These are phyloP conservation scores for Siderastrea radians DNA, from an alignment of 92 coral and sea anemone species.

Conservation along the genomic window DNA sequence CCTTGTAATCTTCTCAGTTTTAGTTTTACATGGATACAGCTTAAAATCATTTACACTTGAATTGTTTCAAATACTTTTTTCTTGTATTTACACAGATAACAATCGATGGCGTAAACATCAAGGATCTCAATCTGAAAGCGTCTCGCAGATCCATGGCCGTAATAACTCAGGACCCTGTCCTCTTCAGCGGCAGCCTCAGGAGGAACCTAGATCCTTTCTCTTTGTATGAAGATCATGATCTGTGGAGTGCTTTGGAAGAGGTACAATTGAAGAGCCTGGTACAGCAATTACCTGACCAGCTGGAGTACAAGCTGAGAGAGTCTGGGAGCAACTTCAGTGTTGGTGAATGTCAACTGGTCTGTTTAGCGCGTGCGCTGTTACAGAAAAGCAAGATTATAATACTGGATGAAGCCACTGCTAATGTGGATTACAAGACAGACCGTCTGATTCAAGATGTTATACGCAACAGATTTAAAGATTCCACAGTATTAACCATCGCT, in stretches of 20 bases:
- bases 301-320: constrained; percentile 50
- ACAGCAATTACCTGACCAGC: constrained; percentile 48
- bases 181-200: constrained; percentile 67
- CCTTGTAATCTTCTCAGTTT: no score
- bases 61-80: no score
- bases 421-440: constrained; percentile 57
- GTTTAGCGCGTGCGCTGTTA: constrained; percentile 68
- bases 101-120: constrained; percentile 42
- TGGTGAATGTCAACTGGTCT: constrained; percentile 71
- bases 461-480: constrained; percentile 40
- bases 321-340: constrained; percentile 73
- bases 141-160: constrained; percentile 58
- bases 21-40: no score
- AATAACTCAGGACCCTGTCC: constrained; percentile 75
- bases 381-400: constrained; percentile 67
- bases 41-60: no score
- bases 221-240: constrained; percentile 24
- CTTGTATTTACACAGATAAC: no score
- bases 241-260: constrained; percentile 70
- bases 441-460: constrained; percentile 42
- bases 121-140: constrained; percentile 53
- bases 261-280: constrained; percentile 61
- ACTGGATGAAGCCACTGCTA: constrained; percentile 78
- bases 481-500: constrained; percentile 46
- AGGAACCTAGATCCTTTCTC: constrained; percentile 62